These are phyloP conservation scores for Oncopeltus fasciatus DNA, from an alignment of 1,140 invertebrate genomes.

Conservation along the genomic window DNA sequence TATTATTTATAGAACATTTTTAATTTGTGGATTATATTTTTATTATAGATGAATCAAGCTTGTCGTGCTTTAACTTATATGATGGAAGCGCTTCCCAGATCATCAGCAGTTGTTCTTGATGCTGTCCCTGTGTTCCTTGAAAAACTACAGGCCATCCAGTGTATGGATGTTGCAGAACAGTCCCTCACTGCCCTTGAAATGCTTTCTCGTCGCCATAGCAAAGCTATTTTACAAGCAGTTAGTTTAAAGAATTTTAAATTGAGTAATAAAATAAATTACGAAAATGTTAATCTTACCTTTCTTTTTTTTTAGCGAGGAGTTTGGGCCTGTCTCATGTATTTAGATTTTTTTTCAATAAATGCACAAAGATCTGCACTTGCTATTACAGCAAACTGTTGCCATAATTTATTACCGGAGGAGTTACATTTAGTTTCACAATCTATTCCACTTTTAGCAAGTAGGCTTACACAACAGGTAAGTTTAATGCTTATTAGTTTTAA, in stretches of 20 bases:
- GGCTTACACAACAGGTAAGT: conserved; percentile 67
- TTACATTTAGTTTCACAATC: conserved; percentile 84
- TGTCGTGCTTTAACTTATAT: conserved; percentile 96
- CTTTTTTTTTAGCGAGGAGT: conserved; percentile 60
- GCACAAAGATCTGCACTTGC: conserved; percentile 87
- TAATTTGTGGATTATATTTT: no score
- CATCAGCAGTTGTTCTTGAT: conserved; percentile 89
- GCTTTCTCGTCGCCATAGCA: conserved; percentile 89
- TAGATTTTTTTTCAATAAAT: conserved; percentile 95
- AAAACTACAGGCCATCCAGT: conserved; percentile 93
- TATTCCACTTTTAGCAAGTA: conserved; percentile 66
- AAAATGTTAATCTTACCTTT: neutral
- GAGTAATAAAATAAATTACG: neutral
- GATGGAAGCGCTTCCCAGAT: conserved; percentile 95
- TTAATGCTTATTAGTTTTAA: neutral
- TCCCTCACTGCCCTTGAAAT: conserved; percentile 91
- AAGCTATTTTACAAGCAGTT: conserved; percentile 87
- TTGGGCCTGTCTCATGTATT: conserved; percentile 82
- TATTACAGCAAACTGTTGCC: conserved; percentile 92
- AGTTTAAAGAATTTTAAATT: no score
- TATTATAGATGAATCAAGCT: conserved; percentile 85
- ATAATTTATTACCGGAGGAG: conserved; percentile 83
- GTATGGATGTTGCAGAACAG: conserved; percentile 98
- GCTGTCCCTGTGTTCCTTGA: conserved; percentile 91
- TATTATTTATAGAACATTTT: no score